Percentiles rank a stretch among this genome's conserved stretches.
These are phyloP conservation scores for Drosophila histrio DNA, from an alignment of 2,888 invertebrate genomes.

Conservation along the genomic window DNA sequence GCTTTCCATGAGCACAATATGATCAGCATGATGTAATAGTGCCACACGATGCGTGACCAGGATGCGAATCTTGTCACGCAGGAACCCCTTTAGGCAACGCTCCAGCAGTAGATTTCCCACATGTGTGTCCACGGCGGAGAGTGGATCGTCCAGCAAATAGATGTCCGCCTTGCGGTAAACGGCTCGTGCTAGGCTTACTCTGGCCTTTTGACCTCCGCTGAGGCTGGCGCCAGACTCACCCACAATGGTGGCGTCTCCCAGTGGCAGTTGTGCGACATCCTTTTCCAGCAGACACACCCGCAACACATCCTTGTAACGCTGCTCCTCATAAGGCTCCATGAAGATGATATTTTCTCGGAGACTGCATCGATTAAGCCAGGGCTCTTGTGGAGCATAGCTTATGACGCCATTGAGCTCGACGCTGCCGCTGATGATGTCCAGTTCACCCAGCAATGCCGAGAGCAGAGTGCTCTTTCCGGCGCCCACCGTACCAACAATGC, in stretches of 20 bases:
- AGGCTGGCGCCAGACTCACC: slow-evolving; percentile 89
- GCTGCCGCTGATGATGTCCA: slow-evolving; percentile 87
- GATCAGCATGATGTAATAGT: slow-evolving; percentile 86
- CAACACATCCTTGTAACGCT: slow-evolving; percentile 85
- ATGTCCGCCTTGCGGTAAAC: slow-evolving; percentile 90
- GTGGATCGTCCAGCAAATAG: slow-evolving; percentile 91
- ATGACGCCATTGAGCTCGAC: slow-evolving; percentile 87
- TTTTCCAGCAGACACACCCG: slow-evolving; percentile 86
- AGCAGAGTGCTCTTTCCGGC: slow-evolving; percentile 90
- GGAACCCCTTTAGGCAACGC: slow-evolving; percentile 87
- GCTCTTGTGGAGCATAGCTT: slow-evolving; percentile 92
- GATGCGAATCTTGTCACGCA: slow-evolving; percentile 88
- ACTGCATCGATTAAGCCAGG: slow-evolving; percentile 92
- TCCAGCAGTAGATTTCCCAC: slow-evolving; percentile 90
- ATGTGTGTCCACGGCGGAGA: slow-evolving; percentile 91
- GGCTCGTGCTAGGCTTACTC: slow-evolving; percentile 90
- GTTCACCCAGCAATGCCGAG: slow-evolving; percentile 90
- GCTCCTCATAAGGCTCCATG: slow-evolving; percentile 88
- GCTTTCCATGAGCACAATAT: slow-evolving; percentile 86
- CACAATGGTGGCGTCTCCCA: slow-evolving; percentile 85
- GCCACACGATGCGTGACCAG: slow-evolving; percentile 89
- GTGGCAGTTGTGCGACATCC: slow-evolving; percentile 87
- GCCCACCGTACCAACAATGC: slow-evolving; percentile 90
- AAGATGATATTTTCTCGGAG: slow-evolving; percentile 97
- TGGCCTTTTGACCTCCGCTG: slow-evolving; percentile 91